A percentile compares a stretch with the other conserved stretches of the same genome.
Conservation (phyloP, 2,797 vertebrate species). For the Lophotriccus pileatus region DNA sequence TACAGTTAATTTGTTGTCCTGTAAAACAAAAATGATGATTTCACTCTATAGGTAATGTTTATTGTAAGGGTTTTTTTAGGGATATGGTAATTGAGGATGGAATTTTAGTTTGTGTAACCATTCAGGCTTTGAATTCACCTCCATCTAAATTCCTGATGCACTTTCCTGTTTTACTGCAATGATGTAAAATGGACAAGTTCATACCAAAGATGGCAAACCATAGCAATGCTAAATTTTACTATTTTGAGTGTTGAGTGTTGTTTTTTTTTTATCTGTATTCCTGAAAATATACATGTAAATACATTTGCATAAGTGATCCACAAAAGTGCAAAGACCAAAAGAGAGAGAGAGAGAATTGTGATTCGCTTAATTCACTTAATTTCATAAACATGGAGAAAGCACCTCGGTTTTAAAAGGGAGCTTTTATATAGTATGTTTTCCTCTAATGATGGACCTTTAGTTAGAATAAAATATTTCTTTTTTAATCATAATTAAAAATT, state of each 20-base stretch:
- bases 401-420: neutral
- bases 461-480: conserved; percentile 31
- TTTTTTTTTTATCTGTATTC: neutral
- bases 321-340: neutral
- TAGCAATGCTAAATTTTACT: neutral
- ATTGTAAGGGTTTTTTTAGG: neutral
- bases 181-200: neutral
- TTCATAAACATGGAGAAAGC: neutral
- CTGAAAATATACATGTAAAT: neutral
- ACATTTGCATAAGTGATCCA: rapidly evolving
- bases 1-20: neutral
- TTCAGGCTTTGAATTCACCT: neutral
- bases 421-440: neutral
- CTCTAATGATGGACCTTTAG: neutral
- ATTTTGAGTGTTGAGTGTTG: rapidly evolving
- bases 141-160: neutral
- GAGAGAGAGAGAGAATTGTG: rapidly evolving
- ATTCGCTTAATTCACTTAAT: neutral
- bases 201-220: neutral
- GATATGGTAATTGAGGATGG: neutral
- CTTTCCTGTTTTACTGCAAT: neutral
- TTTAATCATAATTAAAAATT: conserved; percentile 24
- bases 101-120: neutral
- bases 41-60: neutral
- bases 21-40: neutral